These are phyloP conservation scores for Aquatica leii DNA, from an alignment of 2,888 invertebrate species.

Conservation along the genomic window DNA sequence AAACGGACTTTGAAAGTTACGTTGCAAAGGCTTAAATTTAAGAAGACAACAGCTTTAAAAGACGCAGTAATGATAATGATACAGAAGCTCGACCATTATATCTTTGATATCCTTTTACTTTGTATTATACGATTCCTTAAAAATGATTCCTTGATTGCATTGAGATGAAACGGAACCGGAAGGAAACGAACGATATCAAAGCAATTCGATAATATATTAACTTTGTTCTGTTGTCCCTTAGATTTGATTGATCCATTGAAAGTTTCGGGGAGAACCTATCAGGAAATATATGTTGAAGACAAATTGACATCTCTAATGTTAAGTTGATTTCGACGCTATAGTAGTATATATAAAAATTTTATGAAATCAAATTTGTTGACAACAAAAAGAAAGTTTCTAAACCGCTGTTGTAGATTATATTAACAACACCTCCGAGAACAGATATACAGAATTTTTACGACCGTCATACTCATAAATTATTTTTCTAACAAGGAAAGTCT, in stretches of 20 bases:
- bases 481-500: slow-evolving; percentile 11
- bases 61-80: not conserved
- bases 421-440: slow-evolving; percentile 6
- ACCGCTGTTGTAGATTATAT: slow-evolving; percentile 4
- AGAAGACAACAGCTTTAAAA: slow-evolving; percentile 5
- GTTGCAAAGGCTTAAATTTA: not conserved
- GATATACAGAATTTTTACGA: slow-evolving; percentile 5
- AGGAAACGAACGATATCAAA: slow-evolving; percentile 11
- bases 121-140: not conserved
- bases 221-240: slow-evolving; percentile 8
- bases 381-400: not conserved
- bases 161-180: slow-evolving; percentile 12
- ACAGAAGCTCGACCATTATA: slow-evolving; percentile 6
- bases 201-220: slow-evolving; percentile 14
- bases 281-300: not conserved
- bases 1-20: no score
- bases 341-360: not conserved
- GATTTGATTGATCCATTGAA: slow-evolving; percentile 10
- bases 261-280: not conserved
- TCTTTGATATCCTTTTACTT: slow-evolving; percentile 5
- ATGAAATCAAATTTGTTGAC: not conserved
- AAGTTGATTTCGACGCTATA: not conserved
- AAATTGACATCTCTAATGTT: not conserved
- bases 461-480: slow-evolving; percentile 12
- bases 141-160: slow-evolving; percentile 6